phyloP scores from a whole-genome alignment of 2,888 invertebrate genomes.

The Sicus ferrugineus region DNA sequence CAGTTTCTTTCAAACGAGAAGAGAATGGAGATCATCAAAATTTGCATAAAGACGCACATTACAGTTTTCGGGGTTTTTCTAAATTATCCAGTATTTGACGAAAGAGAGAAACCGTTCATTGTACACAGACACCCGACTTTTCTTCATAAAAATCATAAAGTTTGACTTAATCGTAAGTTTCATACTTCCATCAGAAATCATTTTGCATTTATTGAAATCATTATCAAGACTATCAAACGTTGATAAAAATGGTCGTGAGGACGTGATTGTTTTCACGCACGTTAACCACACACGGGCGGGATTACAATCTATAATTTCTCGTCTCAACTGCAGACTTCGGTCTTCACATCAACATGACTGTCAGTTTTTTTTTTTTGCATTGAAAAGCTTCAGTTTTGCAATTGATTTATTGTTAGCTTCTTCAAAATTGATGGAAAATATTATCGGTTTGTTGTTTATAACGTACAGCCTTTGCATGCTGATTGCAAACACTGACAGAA shows the following conservation, averaged over 20 bases:
- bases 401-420: neutral
- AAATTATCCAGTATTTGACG: no score
- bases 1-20: no score
- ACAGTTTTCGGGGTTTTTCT: no score
- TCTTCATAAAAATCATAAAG: no score
- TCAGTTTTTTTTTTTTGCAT: no score
- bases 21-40: no score
- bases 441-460: conserved; percentile 5
- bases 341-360: neutral
- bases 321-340: neutral
- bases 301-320: neutral
- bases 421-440: neutral
- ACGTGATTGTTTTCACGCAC: conserved; percentile 6
- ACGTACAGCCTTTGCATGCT: neutral
- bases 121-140: no score
- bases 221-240: neutral
- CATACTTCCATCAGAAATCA: neutral
- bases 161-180: neutral
- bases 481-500: neutral
- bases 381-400: neutral
- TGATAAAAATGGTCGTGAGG: neutral
- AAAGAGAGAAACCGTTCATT: no score
- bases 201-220: no score
- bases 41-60: no score
- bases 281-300: no score